phyloP scores from a whole-genome alignment of 2,113 vertebrate species.

The Xenopus borealis region DNA sequence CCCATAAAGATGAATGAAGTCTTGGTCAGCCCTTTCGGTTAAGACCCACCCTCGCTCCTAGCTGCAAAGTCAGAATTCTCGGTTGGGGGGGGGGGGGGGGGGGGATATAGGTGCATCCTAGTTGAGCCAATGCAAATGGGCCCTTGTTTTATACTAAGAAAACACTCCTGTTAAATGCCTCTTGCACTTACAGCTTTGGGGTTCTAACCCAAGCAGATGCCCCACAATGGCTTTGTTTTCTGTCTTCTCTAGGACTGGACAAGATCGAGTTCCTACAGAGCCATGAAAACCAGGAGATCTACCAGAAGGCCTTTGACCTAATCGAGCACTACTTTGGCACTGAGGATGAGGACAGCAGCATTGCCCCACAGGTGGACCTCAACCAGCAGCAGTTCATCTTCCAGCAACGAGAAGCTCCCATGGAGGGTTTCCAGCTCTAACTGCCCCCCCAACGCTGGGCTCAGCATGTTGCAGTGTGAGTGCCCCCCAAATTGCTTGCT shows the following conservation, averaged over 20 bases:
- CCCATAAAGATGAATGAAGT: no score
- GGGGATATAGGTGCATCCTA: no score
- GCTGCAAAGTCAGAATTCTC: no score
- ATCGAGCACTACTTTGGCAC: constrained; percentile 96
- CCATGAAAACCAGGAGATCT: constrained; percentile 98
- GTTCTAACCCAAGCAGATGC: no score
- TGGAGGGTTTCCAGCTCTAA: constrained; percentile 98
- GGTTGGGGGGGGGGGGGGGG: no score
- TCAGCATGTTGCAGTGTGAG: constrained; percentile 62
- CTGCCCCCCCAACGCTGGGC: constrained; percentile 46
- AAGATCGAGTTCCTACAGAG: constrained; percentile 97
- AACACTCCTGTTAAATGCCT: no score
- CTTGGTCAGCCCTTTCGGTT: no score
- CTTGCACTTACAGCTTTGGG: no score
- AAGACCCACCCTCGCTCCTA: no score
- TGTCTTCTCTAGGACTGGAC: constrained; percentile 79
- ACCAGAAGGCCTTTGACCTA: constrained; percentile 96
- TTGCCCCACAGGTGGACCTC: constrained; percentile 92
- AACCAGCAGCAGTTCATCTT: constrained; percentile 97
- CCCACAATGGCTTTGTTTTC: background rate
- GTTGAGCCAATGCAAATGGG: no score
- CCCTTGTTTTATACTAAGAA: no score
- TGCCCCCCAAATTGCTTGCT: constrained; percentile 69
- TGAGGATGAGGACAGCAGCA: constrained; percentile 90
- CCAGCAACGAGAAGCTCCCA: constrained; percentile 94